Evolutionary conservation across 2,797 vertebrate genomes (phyloP), one percentile per base, ranked within the genome.

Genomic region (Enteromius argenteus): DNA sequence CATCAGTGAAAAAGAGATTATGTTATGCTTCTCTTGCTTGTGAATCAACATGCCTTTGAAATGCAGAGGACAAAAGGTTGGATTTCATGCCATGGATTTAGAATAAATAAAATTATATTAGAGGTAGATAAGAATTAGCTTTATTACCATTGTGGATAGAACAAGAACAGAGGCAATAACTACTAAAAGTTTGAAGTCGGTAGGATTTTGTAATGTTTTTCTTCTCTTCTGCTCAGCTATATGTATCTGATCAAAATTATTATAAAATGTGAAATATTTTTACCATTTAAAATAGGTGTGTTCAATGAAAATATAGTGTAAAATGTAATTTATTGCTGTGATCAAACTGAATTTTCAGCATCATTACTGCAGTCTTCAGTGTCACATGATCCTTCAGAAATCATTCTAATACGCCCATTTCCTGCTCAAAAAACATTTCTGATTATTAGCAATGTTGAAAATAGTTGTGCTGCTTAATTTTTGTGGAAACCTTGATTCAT

Each of bases 1-100:
- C 27, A 82, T 51, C 32, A 76, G 71, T 85, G 11, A 6, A 69
- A 88, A 83, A 84, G 68, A 74, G 85, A 89, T 91, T 27, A 76
- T 75, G 27, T 88, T 23, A 84, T 82, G 53, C 53, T 62, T 62
- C 23, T 64, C 5, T 64, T 64, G 60, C 27, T 64, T 2, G 27
- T 64, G 30, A 32, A 64, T 8, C 14, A 32, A 32, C 15, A 17
- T 17, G 27, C 6, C 60, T 64, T 64, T 64, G 60, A 17, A 64
- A 64, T 64, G 27, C 60, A 32, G 27, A 15, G n/a, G 1, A 42
- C 68, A n/a, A 39, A 39, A 11, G 19, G 4, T 39, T 68, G 19
- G 19, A 9, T 68, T 64, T 68, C 19, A 39, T 68, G 66, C 19
- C 4, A 6, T 21, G 19, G 35, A 39, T 39, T 68, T 68, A 39